phyloP scores from a whole-genome alignment of 2,888 invertebrate genomes.

The Callyntrura guangdongensis region DNA sequence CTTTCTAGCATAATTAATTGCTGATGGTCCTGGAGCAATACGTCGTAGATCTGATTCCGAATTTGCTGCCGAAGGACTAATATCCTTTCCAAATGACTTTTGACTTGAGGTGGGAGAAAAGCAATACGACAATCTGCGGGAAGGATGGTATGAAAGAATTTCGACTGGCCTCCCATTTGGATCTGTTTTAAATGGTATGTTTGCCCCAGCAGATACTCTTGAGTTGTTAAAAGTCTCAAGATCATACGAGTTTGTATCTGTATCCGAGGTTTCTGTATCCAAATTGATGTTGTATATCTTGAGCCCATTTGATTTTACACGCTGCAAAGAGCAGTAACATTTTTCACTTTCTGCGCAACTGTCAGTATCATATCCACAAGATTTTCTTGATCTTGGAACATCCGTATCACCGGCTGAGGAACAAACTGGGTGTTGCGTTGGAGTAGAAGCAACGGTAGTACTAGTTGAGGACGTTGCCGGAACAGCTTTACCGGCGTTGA shows the following conservation, averaged over 20 bases:
- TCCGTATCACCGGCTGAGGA: conserved; percentile 68
- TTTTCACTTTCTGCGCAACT: conserved; percentile 89
- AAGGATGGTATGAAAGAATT: conserved; percentile 84
- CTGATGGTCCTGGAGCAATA: conserved; percentile 10
- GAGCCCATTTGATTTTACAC: conserved; percentile 84
- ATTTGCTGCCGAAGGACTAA: neutral
- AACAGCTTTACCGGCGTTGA: conserved; percentile 67
- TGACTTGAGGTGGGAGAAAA: conserved; percentile 68
- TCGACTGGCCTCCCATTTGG: conserved; percentile 80
- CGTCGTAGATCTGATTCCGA: conserved; percentile 23
- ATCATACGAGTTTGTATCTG: conserved; percentile 84
- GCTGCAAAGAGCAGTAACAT: conserved; percentile 85
- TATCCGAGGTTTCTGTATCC: conserved; percentile 85
- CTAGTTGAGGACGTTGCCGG: conserved; percentile 71
- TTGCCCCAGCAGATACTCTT: conserved; percentile 11
- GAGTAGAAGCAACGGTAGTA: conserved; percentile 66
- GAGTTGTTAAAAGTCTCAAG: conserved; percentile 82
- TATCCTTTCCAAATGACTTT: conserved; percentile 48
- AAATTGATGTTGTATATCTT: conserved; percentile 85
- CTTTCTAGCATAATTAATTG: conserved; percentile 35
- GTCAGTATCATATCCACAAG: conserved; percentile 94
- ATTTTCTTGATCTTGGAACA: conserved; percentile 86
- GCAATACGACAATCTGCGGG: conserved; percentile 79
- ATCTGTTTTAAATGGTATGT: neutral
- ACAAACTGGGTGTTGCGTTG: conserved; percentile 44